Evolutionary conservation across 2,888 invertebrate species (phyloP).

Genomic region (Criorhina ranunculi): DNA sequence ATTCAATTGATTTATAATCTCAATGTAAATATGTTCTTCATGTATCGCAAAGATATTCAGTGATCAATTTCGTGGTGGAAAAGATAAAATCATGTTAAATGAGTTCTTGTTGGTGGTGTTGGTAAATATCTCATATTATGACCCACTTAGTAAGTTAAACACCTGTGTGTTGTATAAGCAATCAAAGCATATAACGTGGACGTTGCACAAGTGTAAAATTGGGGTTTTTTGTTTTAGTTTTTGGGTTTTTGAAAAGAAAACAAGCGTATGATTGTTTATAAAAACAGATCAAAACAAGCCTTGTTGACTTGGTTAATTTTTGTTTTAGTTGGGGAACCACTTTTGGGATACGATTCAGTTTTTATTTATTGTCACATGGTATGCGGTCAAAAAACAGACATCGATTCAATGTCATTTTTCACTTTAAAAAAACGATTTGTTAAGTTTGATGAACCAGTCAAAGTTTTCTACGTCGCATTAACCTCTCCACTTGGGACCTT

Average conservation of each 20-base stretch:
- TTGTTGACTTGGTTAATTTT: neutral
- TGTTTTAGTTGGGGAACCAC: neutral
- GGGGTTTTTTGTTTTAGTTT: constrained; percentile 3
- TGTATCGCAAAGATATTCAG: constrained; percentile 19
- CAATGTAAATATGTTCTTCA: constrained; percentile 18
- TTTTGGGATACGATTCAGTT: neutral
- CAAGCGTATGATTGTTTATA: neutral
- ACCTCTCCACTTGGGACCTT: too few species aligned
- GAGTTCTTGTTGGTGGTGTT: constrained; percentile 1
- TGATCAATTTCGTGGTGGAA: constrained; percentile 4
- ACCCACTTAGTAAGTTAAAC: constrained; percentile 55
- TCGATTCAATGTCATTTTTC: too few species aligned
- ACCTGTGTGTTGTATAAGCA: constrained; percentile 47
- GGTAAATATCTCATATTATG: constrained; percentile 27
- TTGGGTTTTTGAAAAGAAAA: neutral
- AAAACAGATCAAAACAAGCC: neutral
- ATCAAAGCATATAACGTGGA: constrained; percentile 21
- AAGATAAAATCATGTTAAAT: constrained; percentile 10
- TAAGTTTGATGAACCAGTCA: too few species aligned
- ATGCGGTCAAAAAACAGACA: neutral
- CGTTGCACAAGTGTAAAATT: constrained; percentile 18
- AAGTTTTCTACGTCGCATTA: too few species aligned
- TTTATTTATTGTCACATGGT: too few species aligned
- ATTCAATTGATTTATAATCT: constrained; percentile 6
- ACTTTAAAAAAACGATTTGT: too few species aligned